A percentile compares a stretch with the other conserved stretches of the same genome.
phyloP scores from a whole-genome alignment of 2,797 vertebrate genomes.

The Sphenodon punctatus region DNA sequence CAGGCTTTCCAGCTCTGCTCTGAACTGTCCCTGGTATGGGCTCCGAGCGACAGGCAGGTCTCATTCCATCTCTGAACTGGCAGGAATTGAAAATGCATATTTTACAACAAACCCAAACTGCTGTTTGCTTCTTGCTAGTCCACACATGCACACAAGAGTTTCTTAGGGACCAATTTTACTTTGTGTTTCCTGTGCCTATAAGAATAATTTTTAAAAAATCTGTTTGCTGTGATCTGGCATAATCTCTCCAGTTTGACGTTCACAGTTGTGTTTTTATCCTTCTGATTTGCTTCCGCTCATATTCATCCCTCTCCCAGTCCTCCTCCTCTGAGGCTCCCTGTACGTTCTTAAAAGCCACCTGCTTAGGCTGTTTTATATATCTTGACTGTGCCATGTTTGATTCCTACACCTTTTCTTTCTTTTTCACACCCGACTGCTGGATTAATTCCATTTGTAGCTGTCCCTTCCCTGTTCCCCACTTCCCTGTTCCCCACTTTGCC shows the following conservation, averaged over 20 bases:
- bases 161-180: constrained; percentile 48
- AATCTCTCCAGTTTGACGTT: constrained; percentile 64
- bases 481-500: constrained; percentile 32
- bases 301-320: constrained; percentile 45
- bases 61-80: neutral
- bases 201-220: constrained; percentile 57
- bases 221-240: constrained; percentile 55
- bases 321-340: constrained; percentile 45
- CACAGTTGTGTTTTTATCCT: constrained; percentile 58
- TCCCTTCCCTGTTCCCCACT: no score
- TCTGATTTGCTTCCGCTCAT: constrained; percentile 49
- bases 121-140: neutral
- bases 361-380: constrained; percentile 52
- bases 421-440: constrained; percentile 55
- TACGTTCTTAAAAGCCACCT: constrained; percentile 55
- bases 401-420: constrained; percentile 54
- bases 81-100: neutral
- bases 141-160: constrained; percentile 7
- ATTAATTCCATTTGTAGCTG: constrained; percentile 41
- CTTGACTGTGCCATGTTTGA: constrained; percentile 43
- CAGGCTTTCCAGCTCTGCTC: neutral
- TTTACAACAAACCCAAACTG: neutral
- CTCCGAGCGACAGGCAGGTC: neutral
- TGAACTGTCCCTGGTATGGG: neutral
- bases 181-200: constrained; percentile 34